Percentiles rank a stretch among this genome's conserved stretches.
Evolutionary conservation across 2,888 invertebrate genomes (phyloP).

Genomic region (Subacronicta megacephala): DNA sequence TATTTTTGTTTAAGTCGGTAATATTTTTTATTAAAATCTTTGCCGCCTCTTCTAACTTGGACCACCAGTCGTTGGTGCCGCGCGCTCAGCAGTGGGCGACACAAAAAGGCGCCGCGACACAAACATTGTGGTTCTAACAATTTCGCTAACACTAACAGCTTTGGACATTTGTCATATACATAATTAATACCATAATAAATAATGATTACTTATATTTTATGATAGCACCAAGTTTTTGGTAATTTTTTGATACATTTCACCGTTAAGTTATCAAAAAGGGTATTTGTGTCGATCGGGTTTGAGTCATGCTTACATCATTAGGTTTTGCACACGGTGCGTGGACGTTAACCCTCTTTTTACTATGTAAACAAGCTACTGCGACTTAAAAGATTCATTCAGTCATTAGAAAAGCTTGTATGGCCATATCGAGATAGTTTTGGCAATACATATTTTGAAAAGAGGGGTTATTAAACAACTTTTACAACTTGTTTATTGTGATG

Average conservation of each 20-base stretch:
- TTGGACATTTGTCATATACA: slow-evolving; percentile 55
- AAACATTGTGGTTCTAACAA: slow-evolving; percentile 70
- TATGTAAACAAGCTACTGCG: slow-evolving; percentile 42
- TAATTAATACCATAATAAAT: slow-evolving; percentile 55
- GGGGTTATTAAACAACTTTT: slow-evolving; percentile 21
- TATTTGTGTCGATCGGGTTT: slow-evolving; percentile 42
- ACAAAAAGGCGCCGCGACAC: slow-evolving; percentile 65
- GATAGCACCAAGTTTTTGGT: slow-evolving; percentile 22
- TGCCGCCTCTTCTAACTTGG: slow-evolving; percentile 24
- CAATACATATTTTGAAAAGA: slow-evolving; percentile 19
- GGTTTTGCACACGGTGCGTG: slow-evolving; percentile 56
- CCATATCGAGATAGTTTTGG: slow-evolving; percentile 39
- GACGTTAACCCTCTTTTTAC: slow-evolving; percentile 49
- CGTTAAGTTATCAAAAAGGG: slow-evolving; percentile 54
- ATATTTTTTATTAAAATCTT: no score
- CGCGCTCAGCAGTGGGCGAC: slow-evolving; percentile 63
- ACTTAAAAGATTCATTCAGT: slow-evolving; percentile 47
- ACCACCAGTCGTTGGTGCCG: slow-evolving; percentile 54
- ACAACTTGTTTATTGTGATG: slow-evolving; percentile 19
- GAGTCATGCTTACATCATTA: slow-evolving; percentile 53
- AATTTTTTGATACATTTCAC: slow-evolving; percentile 46
- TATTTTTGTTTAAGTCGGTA: no score
- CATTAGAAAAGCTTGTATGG: slow-evolving; percentile 42
- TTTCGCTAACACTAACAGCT: slow-evolving; percentile 61
- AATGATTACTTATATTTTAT: slow-evolving; percentile 43